These are phyloP conservation scores for Geotrupes spiniger DNA, from an alignment of 2,888 invertebrate species.

Conservation along the genomic window DNA sequence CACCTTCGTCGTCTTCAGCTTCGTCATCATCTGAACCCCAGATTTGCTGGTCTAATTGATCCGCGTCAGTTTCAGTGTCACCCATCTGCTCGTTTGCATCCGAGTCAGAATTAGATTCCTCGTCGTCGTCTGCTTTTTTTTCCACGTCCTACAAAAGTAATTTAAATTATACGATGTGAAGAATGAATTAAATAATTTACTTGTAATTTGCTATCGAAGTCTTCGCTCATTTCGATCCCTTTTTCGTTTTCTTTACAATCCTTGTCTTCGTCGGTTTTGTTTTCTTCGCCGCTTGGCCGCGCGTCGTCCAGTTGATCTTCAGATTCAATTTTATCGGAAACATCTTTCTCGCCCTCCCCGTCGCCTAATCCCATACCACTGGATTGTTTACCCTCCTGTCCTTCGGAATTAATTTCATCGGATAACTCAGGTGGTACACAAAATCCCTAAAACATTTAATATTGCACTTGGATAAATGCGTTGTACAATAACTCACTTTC, in stretches of 20 bases:
- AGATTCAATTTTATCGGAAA: conserved; percentile 85
- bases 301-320: conserved; percentile 94
- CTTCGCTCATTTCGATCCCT: conserved; percentile 94
- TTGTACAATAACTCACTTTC: conserved; percentile 53
- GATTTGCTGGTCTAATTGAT: conserved; percentile 75
- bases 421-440: conserved; percentile 85
- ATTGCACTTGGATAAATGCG: conserved; percentile 4
- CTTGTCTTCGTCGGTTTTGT: conserved; percentile 61
- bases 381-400: conserved; percentile 49
- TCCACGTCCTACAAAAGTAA: conserved; percentile 59
- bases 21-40: conserved; percentile 84
- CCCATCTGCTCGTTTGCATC: conserved; percentile 96
- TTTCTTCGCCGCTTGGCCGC: conserved; percentile 73
- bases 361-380: conserved; percentile 89
- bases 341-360: conserved; percentile 90
- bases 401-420: conserved; percentile 64
- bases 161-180: background rate
- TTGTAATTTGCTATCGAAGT: conserved; percentile 87
- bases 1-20: conserved; percentile 60
- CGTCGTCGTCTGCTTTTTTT: conserved; percentile 58
- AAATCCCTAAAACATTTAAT: conserved; percentile 66
- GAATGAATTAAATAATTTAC: conserved; percentile 34
- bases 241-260: conserved; percentile 86
- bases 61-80: conserved; percentile 83
- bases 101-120: conserved; percentile 66